Conservation (phyloP, 2,113 vertebrate species). For the Circaetus gallicus region DNA sequence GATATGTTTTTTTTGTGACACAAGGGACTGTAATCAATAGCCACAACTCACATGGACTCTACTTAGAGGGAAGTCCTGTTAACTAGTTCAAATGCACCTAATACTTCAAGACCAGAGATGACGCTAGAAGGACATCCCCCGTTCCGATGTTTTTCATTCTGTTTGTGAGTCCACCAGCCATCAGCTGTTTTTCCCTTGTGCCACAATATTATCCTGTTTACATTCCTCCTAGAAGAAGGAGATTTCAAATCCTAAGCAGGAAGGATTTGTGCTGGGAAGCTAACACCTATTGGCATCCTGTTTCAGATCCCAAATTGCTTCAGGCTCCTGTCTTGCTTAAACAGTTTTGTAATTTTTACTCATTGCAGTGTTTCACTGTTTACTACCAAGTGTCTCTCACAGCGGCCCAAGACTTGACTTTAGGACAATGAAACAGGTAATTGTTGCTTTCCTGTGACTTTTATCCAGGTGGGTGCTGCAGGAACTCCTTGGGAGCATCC, state of each 20-base stretch:
- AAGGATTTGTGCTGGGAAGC: background rate
- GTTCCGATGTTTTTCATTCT: accelerated
- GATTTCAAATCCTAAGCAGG: background rate
- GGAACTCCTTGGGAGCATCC: background rate
- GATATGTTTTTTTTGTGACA: background rate
- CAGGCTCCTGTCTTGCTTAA: accelerated
- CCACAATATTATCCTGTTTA: accelerated
- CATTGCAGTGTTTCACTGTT: background rate
- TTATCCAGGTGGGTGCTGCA: background rate
- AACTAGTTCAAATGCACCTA: background rate
- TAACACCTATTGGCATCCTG: no score
- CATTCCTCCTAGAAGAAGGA: background rate
- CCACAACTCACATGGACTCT: background rate
- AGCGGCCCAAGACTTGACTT: background rate
- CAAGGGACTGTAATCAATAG: constrained; percentile 1
- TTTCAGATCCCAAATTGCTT: background rate
- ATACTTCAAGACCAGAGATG: background rate
- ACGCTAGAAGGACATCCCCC: background rate
- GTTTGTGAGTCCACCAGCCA: accelerated
- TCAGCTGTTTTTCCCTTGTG: background rate
- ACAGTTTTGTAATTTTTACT: background rate
- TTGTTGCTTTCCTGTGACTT: background rate
- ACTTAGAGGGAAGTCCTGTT: background rate
- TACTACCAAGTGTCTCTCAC: background rate
- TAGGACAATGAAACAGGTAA: background rate